A percentile compares a stretch with the other conserved stretches of the same genome.
phyloP scores from a whole-genome alignment of 2,888 invertebrate species.

The Eupithecia insigniata region DNA sequence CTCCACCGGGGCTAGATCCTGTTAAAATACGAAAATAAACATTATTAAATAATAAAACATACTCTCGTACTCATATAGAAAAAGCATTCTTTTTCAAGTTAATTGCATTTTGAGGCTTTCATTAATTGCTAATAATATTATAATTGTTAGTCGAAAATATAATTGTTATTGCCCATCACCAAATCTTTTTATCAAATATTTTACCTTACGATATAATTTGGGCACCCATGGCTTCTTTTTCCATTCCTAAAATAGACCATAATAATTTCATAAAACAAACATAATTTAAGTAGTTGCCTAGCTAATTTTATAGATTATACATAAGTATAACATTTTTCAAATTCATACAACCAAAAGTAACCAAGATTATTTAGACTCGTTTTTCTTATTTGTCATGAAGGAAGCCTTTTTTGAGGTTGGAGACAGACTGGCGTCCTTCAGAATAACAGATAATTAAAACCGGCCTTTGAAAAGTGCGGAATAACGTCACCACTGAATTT shows the following conservation, averaged over 20 bases:
- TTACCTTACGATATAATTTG: constrained; percentile 65
- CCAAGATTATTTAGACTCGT: neutral
- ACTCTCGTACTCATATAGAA: neutral
- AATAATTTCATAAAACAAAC: neutral
- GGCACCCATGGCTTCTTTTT: constrained; percentile 61
- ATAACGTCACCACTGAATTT: too few relatives aligned
- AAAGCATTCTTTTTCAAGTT: neutral
- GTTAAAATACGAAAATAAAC: constrained; percentile 42
- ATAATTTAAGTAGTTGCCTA: neutral
- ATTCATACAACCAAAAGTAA: neutral
- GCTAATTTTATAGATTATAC: neutral
- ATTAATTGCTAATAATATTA: constrained; percentile 18
- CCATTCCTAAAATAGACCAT: constrained; percentile 67
- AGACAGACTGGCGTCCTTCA: neutral
- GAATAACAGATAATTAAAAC: too few relatives aligned
- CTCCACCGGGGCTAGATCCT: constrained; percentile 79
- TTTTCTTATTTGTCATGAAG: neutral
- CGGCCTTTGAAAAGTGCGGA: too few relatives aligned
- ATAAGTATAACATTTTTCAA: neutral
- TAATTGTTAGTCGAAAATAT: neutral
- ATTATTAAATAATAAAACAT: neutral
- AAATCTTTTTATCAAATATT: constrained; percentile 29
- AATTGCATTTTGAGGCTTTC: neutral
- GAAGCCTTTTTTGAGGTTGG: too few relatives aligned
- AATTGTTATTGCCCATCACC: constrained; percentile 42